Evolutionary conservation across 2,113 vertebrate genomes (phyloP).

Genomic region (Leucopsar rothschildi): DNA sequence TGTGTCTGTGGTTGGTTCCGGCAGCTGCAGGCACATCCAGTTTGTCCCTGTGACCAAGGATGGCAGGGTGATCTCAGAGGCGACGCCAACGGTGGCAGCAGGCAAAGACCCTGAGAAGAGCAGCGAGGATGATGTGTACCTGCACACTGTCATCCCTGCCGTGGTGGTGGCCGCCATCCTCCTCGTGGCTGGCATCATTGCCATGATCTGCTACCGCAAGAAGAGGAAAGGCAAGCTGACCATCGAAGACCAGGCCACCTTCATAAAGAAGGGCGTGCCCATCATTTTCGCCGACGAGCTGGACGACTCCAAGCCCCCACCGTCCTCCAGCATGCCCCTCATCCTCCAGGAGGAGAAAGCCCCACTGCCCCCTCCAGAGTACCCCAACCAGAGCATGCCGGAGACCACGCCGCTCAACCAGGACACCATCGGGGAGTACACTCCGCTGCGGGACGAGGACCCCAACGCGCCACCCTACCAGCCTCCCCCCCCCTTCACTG

Average conservation of each 20-base stretch:
- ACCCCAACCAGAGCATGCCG: constrained; percentile 88
- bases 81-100: constrained; percentile 59
- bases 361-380: constrained; percentile 90
- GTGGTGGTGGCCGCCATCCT: constrained; percentile 94
- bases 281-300: constrained; percentile 97
- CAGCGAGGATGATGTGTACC: constrained; percentile 89
- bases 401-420: constrained; percentile 91
- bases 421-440: constrained; percentile 90
- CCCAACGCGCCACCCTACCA: constrained; percentile 94
- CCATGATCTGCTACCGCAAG: constrained; percentile 97
- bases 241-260: constrained; percentile 95
- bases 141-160: constrained; percentile 93
- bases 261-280: constrained; percentile 96
- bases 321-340: constrained; percentile 94
- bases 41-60: constrained; percentile 79
- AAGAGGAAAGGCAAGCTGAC: constrained; percentile 95
- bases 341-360: constrained; percentile 98
- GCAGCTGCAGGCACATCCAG: constrained; percentile 83
- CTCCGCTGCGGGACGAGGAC: constrained; percentile 90
- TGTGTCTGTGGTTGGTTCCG: constrained; percentile 79
- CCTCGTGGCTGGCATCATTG: constrained; percentile 91
- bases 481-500: constrained; percentile 92
- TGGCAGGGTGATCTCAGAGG: constrained; percentile 54
- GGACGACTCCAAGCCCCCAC: constrained; percentile 93
- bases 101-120: constrained; percentile 82